Evolutionary conservation across 2,113 vertebrate genomes (phyloP), one percentile per base, ranked within the genome.

Genomic region (Leptocoma aspasia): DNA sequence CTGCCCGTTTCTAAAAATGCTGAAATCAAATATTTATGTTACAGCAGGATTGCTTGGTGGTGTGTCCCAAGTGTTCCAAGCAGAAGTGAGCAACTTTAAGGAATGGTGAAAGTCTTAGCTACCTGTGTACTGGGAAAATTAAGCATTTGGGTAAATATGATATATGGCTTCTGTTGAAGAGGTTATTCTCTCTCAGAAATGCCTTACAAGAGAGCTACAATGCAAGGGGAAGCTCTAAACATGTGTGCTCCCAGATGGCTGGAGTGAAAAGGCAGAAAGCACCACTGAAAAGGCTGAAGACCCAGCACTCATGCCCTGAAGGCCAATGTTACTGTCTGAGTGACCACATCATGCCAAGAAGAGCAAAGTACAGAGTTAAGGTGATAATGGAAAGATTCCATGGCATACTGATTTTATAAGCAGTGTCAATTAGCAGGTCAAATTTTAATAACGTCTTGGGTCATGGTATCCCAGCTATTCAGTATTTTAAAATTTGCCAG

Each of bases 201-300:
- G 11, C 30, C 33, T 59, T 37, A 45, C 3, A 19, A 76, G 33
- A 79, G 16, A 60, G 22, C 30, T 75, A 2, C 2, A 3, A 17
- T 21, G 15, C 0, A 0, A 72, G 18, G 10, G 16, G 52, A 86
- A 37, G 19, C 10, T 69, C 50, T 66, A 63, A 81, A 86, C n/a
- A 0, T 11, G 50, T 28, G 2, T 49, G 10, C 4, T 45, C 16
- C 22, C 1, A 1, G 39, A 23, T 1, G 2, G 19, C 27, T 8
- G 2, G 14, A 2, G 1, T 31, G 31, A 50, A 92, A 88, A 49
- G 12, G 37, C 65, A 37, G 45, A 35, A 54, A 33, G 39, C 28
- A 57, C n/a, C 26, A 10, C 47, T 1, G 1, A 35, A 82, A 54
- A 52, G 13, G 21, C 31, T 41, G 42, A 86, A 37, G 33, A 75